phyloP scores from a whole-genome alignment of 2,113 vertebrate species.

The Lutjanus erythropterus region DNA sequence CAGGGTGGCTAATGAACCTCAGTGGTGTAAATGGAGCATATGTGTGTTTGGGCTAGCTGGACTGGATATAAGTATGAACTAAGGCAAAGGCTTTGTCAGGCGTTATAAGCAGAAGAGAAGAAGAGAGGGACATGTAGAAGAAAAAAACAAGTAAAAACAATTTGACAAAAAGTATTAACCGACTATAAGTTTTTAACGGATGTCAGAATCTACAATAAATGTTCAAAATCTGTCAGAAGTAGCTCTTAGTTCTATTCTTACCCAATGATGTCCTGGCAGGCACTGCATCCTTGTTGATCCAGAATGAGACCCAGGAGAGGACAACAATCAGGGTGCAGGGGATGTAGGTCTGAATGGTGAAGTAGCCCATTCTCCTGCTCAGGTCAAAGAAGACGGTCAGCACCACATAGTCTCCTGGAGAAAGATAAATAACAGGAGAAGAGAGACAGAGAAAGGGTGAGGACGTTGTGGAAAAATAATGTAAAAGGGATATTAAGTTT shows the following conservation, averaged over 20 bases:
- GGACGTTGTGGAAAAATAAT: background rate
- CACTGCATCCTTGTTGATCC: constrained; percentile 99
- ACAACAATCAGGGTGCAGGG: constrained; percentile 99
- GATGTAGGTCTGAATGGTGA: constrained; percentile 99
- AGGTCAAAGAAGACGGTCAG: constrained; percentile 98
- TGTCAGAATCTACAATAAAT: background rate
- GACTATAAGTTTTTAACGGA: no score
- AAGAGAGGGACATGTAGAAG: no score
- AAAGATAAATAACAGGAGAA: background rate
- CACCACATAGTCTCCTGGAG: constrained; percentile 95
- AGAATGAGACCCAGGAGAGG: constrained; percentile 98
- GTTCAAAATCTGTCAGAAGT: background rate
- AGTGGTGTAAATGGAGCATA: constrained; percentile 10
- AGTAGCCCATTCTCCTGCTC: constrained; percentile 99
- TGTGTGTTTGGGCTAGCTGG: constrained; percentile 35
- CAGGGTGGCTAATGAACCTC: constrained; percentile 54
- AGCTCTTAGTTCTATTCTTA: constrained; percentile 68
- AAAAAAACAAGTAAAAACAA: background rate
- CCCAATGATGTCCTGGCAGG: constrained; percentile 97
- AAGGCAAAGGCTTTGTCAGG: background rate
- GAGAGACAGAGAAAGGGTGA: background rate
- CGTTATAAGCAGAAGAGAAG: background rate
- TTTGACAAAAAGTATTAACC: no score
- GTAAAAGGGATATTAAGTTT: background rate
- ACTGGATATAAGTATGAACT: constrained; percentile 9